Evolutionary conservation across 2,888 invertebrate genomes (phyloP), one percentile per base, ranked within the genome.

Genomic region (Noctua pronuba): DNA sequence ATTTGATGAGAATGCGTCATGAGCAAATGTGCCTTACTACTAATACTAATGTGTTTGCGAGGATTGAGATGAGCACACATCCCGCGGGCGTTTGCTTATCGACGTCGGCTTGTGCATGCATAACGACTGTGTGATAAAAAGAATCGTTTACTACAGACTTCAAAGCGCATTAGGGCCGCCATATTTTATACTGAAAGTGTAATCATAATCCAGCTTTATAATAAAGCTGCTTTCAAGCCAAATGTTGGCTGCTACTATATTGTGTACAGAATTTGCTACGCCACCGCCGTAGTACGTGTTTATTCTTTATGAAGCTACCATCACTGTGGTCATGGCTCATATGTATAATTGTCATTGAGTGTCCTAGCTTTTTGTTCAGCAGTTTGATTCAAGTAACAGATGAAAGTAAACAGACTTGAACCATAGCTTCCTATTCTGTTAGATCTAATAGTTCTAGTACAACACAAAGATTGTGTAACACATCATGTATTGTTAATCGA

Each of bases 71-170:
- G 84, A 82, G 86, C 80, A 88, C 77, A 89, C 80, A 88, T 80
- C 83, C 90, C 86, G 85, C 88, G 76, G 88, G 85, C 87, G 79
- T 83, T 86, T 85, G 84, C 84, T 89, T 88, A 87, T 86, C 89
- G 85, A 81, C 78, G 74, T 78, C 76, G 83, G 81, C 84, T 80
- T 79, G 79, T 83, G 89, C 85, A 82, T 89, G 76, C 86, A 86
- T 87, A 89, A 88, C 88, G 88, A 83, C 86, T 84, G 71, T 80
- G 85, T 87, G 87, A 89, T 88, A 89, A 89, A 88, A 89, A 89
- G 76, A 85, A 86, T 83, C 83, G 82, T 84, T 89, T 87, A 85
- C 83, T 81, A 80, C 86, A 87, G 83, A 84, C 83, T 85, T 83
- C 84, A 80, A 87, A 87, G 86, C 82, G 73, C 80, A 85, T 84